phyloP scores from a whole-genome alignment of 2,797 vertebrate genomes.

The Otolemur crassicaudatus region DNA sequence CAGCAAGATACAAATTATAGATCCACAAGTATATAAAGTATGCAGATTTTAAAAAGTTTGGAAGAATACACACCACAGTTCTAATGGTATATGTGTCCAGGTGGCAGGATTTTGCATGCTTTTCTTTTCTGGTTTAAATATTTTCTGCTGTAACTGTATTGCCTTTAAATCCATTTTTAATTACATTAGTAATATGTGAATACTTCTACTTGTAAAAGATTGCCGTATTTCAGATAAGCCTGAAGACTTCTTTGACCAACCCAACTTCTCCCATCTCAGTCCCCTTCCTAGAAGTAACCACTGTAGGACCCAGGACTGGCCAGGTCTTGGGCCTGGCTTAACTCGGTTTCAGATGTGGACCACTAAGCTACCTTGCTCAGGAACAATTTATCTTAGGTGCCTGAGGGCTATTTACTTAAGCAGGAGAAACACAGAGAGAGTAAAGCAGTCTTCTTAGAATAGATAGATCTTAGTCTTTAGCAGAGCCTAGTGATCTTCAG shows the following conservation, averaged over 20 bases:
- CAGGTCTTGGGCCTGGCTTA: no score
- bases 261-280: not conserved
- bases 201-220: slow-evolving; percentile 18
- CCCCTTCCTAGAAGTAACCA: slow-evolving; percentile 7
- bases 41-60: not conserved
- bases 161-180: slow-evolving; percentile 35
- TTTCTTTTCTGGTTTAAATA: slow-evolving; percentile 43
- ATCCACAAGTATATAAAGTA: slow-evolving; percentile 28
- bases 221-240: not conserved
- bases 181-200: not conserved
- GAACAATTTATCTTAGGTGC: no score
- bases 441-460: no score
- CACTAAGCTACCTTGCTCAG: no score
- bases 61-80: not conserved
- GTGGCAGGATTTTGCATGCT: not conserved
- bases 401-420: no score
- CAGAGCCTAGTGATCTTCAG: no score
- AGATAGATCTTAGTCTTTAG: no score
- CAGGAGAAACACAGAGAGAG: no score
- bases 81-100: not conserved
- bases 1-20: not conserved
- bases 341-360: no score
- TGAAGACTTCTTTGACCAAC: not conserved
- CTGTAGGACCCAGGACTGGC: not conserved
- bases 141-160: slow-evolving; percentile 11